phyloP scores from a whole-genome alignment of 2,797 vertebrate species.

The Antennarius maculatus region DNA sequence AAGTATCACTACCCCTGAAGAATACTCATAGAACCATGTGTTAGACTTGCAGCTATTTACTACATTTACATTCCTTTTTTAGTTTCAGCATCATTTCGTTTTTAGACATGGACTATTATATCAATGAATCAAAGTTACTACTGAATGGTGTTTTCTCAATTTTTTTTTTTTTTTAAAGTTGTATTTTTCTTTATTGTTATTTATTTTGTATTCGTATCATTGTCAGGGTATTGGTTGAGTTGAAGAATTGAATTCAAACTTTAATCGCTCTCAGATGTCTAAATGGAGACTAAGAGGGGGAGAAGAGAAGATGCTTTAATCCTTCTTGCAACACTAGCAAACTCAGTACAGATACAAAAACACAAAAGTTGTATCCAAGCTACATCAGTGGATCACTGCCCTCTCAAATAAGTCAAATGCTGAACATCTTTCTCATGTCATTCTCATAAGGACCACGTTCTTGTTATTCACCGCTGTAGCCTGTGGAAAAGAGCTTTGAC shows the following conservation, averaged over 20 bases:
- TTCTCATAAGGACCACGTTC: conserved; percentile 29
- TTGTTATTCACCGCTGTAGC: conserved; percentile 34
- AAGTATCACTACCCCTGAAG: no score
- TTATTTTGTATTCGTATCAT: no score
- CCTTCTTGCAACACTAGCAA: conserved; percentile 10
- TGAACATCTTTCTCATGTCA: conserved; percentile 41
- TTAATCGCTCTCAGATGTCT: conserved; percentile 33
- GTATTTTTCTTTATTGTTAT: no score
- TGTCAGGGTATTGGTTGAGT: no score
- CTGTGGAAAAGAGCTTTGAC: conserved; percentile 16
- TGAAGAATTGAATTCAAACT: conserved; percentile 13
- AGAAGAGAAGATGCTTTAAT: background rate
- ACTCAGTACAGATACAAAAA: conserved; percentile 7
- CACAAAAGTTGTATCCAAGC: background rate
- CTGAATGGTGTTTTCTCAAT: no score
- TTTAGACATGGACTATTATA: no score
- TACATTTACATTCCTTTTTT: no score
- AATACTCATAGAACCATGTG: no score
- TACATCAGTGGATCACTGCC: conserved; percentile 5
- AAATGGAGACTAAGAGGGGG: background rate
- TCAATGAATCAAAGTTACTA: no score
- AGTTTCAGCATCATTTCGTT: no score
- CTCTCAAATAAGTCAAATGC: conserved; percentile 34
- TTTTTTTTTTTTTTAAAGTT: no score
- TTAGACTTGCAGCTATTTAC: no score